Evolutionary conservation across 37 sponge, comb jelly and placozoan genomes (phyloP), one percentile per base, ranked within the genome.

Genomic region (Beroe ovata): DNA sequence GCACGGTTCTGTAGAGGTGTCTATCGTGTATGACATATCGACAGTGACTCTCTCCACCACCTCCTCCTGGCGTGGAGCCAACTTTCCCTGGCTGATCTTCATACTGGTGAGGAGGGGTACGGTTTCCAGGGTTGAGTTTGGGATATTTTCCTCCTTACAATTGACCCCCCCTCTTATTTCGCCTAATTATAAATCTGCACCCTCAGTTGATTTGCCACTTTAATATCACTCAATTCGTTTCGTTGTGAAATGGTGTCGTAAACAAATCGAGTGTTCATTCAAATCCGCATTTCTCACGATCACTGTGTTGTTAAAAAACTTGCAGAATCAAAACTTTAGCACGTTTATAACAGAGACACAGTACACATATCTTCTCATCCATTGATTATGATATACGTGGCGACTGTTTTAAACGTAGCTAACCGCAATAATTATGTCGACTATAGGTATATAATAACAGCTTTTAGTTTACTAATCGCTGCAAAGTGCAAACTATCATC

Each of bases 21-120:
- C 69, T 29, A 18, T 66, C 69, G 36, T 66, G 69, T 33, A 66
- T 66, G 6, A 66, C 69, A 37, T 66, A 66, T 66, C 69, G 29
- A 37, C 69, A 29, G 69, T 66, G 69, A 47, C 11, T 47, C 54
- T 47, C 54, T 11, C 11, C 11, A 6, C 6, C 11, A 6, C 6
- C 11, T 6, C 54, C 54, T 11, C 54, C 54, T n/a, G n/a, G n/a
- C 6, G 11, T 47, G 54, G 54, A 47, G 11, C 6, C 54, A 6
- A 47, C 69, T 18, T 66, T 66, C 32, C 36, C 30, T 30, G 69
- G 69, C 36, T 66, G 36, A 16, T 66, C 69, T 66, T 66, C 69
- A 30, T 66, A 66, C 69, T 66, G 69, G 23, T 62, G 28, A 62
- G 21, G 29, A 16, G 20, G 63, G n/a, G n/a, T n/a, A n/a, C n/a